These are phyloP conservation scores for Ephydatia muelleri DNA, from an alignment of 37 sponge, comb jelly and placozoan species.

Conservation along the genomic window DNA sequence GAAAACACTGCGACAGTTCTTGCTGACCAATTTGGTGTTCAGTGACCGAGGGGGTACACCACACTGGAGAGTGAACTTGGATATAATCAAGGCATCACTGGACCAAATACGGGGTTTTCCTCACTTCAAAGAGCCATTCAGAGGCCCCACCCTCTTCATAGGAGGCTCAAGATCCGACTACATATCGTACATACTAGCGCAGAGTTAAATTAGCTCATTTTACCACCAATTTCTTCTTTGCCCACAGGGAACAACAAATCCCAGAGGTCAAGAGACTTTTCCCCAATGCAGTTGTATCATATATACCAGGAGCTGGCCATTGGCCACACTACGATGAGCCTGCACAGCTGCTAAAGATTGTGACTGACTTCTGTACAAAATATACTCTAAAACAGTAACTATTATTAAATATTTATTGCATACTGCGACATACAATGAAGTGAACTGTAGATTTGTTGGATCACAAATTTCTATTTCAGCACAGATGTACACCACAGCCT, in stretches of 20 bases:
- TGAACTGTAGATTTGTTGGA: background rate
- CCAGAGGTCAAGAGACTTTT: slow-evolving; percentile 60
- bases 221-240: background rate
- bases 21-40: slow-evolving; percentile 59
- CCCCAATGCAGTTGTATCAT: slow-evolving; percentile 38
- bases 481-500: slow-evolving; percentile 78
- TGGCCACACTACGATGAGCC: slow-evolving; percentile 76
- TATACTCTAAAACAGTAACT: background rate
- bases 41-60: background rate
- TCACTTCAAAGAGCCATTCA: slow-evolving; percentile 3
- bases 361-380: slow-evolving; percentile 23
- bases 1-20: slow-evolving; percentile 42
- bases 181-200: slow-evolving; percentile 40
- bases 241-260: slow-evolving; percentile 19
- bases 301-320: slow-evolving; percentile 75
- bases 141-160: slow-evolving; percentile 59
- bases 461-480: slow-evolving; percentile 33
- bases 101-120: slow-evolving; percentile 14
- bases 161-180: slow-evolving; percentile 69
- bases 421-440: background rate
- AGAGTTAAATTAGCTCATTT: background rate
- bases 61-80: slow-evolving; percentile 70
- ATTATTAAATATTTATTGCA: background rate
- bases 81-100: slow-evolving; percentile 30
- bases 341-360: slow-evolving; percentile 26